Percentiles rank a stretch among this genome's conserved stretches.
Evolutionary conservation across 2,888 invertebrate genomes (phyloP).

Genomic region (Nymphalis polychloros): DNA sequence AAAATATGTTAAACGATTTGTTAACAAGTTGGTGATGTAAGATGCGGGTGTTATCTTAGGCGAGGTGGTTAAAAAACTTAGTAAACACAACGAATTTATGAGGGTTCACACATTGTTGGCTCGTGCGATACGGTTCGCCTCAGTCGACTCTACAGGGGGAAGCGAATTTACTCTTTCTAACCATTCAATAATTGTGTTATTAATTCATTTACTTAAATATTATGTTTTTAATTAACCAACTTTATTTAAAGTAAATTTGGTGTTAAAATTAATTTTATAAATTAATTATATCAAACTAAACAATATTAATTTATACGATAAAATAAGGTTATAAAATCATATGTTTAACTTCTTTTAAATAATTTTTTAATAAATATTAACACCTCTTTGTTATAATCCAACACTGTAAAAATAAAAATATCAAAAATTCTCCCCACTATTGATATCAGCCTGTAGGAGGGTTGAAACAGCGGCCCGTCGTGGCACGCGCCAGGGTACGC

Average conservation of each 20-base stretch:
- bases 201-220: background rate
- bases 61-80: slow-evolving; percentile 46
- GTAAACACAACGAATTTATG: slow-evolving; percentile 60
- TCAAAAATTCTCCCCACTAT: slow-evolving; percentile 18
- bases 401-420: background rate
- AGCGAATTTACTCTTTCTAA: background rate
- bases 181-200: background rate
- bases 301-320: background rate
- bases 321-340: background rate
- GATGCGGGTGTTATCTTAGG: slow-evolving; percentile 71
- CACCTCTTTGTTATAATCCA: no score
- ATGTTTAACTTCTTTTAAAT: background rate
- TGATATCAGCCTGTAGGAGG: slow-evolving; percentile 58
- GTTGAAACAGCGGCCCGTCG: slow-evolving; percentile 55
- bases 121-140: slow-evolving; percentile 44
- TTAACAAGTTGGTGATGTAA: slow-evolving; percentile 44
- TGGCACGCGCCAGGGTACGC: slow-evolving; percentile 70
- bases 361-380: no score
- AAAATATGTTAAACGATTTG: slow-evolving; percentile 29
- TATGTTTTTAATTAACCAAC: no score
- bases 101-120: slow-evolving; percentile 50
- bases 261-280: background rate
- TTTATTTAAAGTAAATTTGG: no score
- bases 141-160: slow-evolving; percentile 40
- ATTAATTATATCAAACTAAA: background rate